Conservation (phyloP, 2,888 invertebrate genomes). For the Nemotelus pantherinus region DNA sequence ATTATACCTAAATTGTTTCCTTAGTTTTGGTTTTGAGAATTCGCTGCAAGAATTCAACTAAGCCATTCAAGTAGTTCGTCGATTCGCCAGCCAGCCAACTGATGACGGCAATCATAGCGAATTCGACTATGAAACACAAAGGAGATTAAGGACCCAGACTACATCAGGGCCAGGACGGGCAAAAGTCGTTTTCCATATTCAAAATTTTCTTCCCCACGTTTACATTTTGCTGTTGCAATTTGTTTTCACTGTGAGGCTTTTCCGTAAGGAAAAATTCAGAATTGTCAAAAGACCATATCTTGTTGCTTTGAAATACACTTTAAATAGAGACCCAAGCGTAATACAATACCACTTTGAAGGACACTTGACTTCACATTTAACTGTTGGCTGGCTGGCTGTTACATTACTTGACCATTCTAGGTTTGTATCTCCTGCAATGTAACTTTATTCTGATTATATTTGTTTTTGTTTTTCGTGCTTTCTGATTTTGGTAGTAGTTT, state of each 20-base stretch:
- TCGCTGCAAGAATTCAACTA: no score
- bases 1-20: slow-evolving; percentile 41
- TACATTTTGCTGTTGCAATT: no score
- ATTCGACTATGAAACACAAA: background rate
- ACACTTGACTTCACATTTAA: no score
- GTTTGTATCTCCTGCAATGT: background rate
- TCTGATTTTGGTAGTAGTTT: background rate
- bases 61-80: background rate
- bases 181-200: slow-evolving; percentile 1
- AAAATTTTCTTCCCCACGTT: background rate
- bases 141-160: background rate
- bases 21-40: no score
- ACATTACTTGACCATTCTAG: slow-evolving; percentile 22
- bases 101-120: background rate
- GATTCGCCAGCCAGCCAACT: background rate
- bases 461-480: slow-evolving; percentile 16
- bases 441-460: slow-evolving; percentile 33
- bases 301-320: no score
- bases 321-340: no score
- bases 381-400: background rate
- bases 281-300: no score
- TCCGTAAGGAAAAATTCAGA: no score
- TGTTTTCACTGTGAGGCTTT: no score
- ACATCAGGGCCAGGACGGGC: background rate
- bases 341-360: no score